A percentile compares a stretch with the other conserved stretches of the same genome.
These are phyloP conservation scores for Microtus montanus DNA, from an alignment of 2,113 vertebrate genomes.

Conservation along the genomic window DNA sequence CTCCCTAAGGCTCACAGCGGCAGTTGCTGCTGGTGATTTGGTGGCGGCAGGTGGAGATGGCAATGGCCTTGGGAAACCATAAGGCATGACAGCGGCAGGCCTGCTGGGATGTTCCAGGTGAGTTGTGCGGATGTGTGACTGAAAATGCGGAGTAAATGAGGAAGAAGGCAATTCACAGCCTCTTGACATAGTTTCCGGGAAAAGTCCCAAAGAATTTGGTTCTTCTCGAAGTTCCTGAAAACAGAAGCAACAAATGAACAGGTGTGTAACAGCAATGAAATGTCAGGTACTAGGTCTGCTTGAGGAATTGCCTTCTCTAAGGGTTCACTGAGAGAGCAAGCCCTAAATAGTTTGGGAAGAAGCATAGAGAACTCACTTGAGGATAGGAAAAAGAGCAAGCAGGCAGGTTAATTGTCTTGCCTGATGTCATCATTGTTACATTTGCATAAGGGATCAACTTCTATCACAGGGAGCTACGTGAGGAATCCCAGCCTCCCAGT, in stretches of 20 bases:
- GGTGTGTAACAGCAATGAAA: background rate
- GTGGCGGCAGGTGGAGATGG: constrained; percentile 79
- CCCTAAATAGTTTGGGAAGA: background rate
- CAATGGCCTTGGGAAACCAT: constrained; percentile 70
- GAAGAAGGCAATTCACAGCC: constrained; percentile 89
- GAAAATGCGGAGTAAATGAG: constrained; percentile 84
- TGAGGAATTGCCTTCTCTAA: background rate
- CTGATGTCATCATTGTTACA: background rate
- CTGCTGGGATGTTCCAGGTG: constrained; percentile 82
- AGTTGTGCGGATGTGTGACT: constrained; percentile 86
- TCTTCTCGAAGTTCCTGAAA: constrained; percentile 97
- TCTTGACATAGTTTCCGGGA: constrained; percentile 99
- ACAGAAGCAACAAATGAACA: constrained; percentile 80
- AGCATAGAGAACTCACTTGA: background rate
- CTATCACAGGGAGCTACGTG: background rate
- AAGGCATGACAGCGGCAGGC: constrained; percentile 82
- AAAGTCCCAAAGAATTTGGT: constrained; percentile 99
- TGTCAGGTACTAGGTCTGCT: background rate
- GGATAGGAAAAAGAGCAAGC: background rate
- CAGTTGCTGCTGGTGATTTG: constrained; percentile 78
- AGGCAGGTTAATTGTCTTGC: background rate
- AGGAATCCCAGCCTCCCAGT: background rate
- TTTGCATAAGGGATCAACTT: background rate
- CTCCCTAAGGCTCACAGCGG: constrained; percentile 61
- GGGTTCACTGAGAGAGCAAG: background rate